Evolutionary conservation across 2,888 invertebrate genomes (phyloP), one percentile per base, ranked within the genome.

Genomic region (Beris chalybata): DNA sequence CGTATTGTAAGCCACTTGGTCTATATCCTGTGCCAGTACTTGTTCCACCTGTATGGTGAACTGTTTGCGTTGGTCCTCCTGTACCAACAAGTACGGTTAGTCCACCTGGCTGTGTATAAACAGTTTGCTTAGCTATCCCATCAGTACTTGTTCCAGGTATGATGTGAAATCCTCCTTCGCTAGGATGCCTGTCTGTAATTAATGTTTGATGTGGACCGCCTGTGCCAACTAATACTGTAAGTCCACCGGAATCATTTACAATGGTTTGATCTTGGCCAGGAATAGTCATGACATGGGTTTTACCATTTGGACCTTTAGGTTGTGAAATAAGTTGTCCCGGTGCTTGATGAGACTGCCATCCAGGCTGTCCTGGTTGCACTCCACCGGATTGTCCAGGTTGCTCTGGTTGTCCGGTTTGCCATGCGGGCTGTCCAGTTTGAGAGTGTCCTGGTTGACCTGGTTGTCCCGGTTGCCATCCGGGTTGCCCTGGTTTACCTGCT

Each of bases 181-280:
- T 48, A 3, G 61, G 68, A 47, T 67, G 67, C 6, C 71, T 65
- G 50, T 67, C 69, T 30, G 69, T 68, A 30, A 70, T 66, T 22
- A 72, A 68, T 13, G 72, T 72, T 69, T 72, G 72, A 9, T 65
- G 67, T 7, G 72, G 71, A 7, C 72, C 72, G 9, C 71, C 72
- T 3, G 72, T 70, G n/a, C 72, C 72, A 44, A 72, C 71, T 45
- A 72, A 44, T 15, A 72, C 71, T 9, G 72, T 71, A 2, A 72
- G 58, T 1, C 72, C 70, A 29, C 69, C 70, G 9, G 44, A 57
- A 38, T 70, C 70, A 22, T 67, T 67, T 2, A 70, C 47, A 0
- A 71, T 58, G 13, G 68, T 67, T 30, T 69, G 70, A 48, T 71
- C 71, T 29, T 56, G 48, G 12, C 69, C 69, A 0, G 69, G 70